These are phyloP conservation scores for Mantis religiosa DNA, from an alignment of 2,888 invertebrate species.

Conservation along the genomic window DNA sequence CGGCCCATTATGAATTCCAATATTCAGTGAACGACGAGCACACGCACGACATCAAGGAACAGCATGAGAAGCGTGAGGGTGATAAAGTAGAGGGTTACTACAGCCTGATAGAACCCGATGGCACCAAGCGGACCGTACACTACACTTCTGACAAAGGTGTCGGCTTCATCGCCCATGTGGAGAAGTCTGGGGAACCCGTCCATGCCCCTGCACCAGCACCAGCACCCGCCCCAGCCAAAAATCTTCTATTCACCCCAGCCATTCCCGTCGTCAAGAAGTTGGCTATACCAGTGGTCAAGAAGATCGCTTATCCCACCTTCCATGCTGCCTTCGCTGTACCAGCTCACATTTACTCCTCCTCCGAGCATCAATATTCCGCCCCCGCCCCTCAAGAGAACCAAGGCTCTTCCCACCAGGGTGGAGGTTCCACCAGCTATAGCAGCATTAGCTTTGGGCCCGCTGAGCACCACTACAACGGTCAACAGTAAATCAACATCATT, in stretches of 20 bases:
- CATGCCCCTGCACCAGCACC: background rate
- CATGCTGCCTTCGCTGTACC: background rate
- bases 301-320: background rate
- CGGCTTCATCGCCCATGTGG: slow-evolving; percentile 53
- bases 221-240: background rate
- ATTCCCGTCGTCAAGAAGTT: background rate
- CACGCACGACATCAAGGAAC: slow-evolving; percentile 68
- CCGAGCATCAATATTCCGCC: background rate
- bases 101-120: slow-evolving; percentile 61
- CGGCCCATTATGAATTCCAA: slow-evolving; percentile 56
- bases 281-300: background rate
- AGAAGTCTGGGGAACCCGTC: slow-evolving; percentile 45
- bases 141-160: slow-evolving; percentile 51
- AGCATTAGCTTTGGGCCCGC: background rate
- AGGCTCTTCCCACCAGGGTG: background rate
- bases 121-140: slow-evolving; percentile 59
- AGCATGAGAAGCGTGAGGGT: slow-evolving; percentile 65
- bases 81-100: slow-evolving; percentile 69
- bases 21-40: slow-evolving; percentile 67
- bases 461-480: background rate
- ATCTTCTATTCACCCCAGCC: background rate
- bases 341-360: background rate
- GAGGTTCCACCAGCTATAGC: background rate
- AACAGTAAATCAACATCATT: background rate
- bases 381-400: background rate